Conservation (phyloP, 2,888 invertebrate species). For the Acleris laterana region DNA sequence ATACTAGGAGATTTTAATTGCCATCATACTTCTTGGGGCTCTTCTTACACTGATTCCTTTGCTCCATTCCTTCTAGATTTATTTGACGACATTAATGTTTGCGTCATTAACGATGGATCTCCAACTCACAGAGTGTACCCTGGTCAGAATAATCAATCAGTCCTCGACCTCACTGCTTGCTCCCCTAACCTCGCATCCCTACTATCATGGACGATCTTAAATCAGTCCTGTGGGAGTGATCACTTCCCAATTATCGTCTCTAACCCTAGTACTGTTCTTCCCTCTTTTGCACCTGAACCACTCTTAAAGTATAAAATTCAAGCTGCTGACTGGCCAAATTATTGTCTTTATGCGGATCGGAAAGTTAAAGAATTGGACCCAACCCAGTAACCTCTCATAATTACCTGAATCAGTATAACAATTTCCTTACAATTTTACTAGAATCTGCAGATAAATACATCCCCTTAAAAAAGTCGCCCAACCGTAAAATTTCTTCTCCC, state of each 20-base stretch:
- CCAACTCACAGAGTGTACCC: too few relatives aligned
- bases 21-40: slow-evolving; percentile 1
- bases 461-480: not conserved
- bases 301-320: too few relatives aligned
- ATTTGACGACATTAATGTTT: not conserved
- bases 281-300: not conserved
- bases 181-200: not conserved
- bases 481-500: not conserved
- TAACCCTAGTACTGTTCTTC: not conserved
- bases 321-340: not conserved
- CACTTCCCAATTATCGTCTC: not conserved
- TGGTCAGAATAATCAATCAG: not conserved
- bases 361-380: not conserved
- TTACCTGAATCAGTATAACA: not conserved
- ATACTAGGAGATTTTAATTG: slow-evolving; percentile 1
- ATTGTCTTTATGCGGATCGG: not conserved
- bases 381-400: not conserved
- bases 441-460: not conserved
- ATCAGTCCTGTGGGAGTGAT: not conserved
- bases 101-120: not conserved
- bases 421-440: not conserved
- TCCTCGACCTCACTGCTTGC: not conserved
- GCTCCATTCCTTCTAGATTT: not conserved
- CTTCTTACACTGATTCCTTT: not conserved
- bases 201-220: not conserved